Evolutionary conservation across 64 coral and sea anemone genomes (phyloP).

Genomic region (Cladopsammia gracilis): DNA sequence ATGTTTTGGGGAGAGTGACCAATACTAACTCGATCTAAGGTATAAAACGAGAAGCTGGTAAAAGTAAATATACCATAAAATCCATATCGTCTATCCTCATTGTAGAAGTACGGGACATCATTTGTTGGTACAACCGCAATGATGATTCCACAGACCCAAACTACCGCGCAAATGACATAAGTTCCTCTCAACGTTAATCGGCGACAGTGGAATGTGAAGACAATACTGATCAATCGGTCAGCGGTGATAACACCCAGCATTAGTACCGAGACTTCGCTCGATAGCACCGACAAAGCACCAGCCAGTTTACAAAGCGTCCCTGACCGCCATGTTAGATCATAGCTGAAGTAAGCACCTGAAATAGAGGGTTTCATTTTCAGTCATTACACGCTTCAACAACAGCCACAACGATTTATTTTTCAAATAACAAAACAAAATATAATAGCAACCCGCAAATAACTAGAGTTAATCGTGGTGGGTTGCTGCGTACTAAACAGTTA

Average conservation of each 20-base stretch:
- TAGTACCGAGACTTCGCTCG: constrained; percentile 29
- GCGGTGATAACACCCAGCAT: constrained; percentile 32
- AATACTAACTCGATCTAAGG: too few relatives aligned
- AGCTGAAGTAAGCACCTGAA: constrained; percentile 24
- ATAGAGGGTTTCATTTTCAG: background rate
- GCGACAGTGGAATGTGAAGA: background rate
- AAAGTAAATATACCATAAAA: background rate
- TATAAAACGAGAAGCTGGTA: too few relatives aligned
- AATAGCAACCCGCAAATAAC: too few relatives aligned
- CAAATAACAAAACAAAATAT: too few relatives aligned
- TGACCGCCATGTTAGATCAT: background rate
- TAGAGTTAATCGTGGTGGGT: too few relatives aligned
- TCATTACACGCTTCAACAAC: background rate
- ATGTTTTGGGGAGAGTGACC: too few relatives aligned
- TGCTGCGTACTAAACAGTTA: too few relatives aligned
- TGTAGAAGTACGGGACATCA: constrained; percentile 7
- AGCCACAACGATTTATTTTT: too few relatives aligned
- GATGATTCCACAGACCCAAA: constrained; percentile 24
- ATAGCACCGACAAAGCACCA: constrained; percentile 13
- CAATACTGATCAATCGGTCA: constrained; percentile 13
- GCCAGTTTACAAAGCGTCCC: constrained; percentile 9
- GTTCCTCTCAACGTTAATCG: constrained; percentile 10
- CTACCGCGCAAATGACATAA: background rate
- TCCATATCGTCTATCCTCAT: constrained; percentile 24
- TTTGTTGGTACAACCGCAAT: constrained; percentile 1